Percentiles rank a stretch among this genome's conserved stretches.
These are phyloP conservation scores for Hirtodrosophila duncani DNA, from an alignment of 2,888 invertebrate genomes.

Conservation along the genomic window DNA sequence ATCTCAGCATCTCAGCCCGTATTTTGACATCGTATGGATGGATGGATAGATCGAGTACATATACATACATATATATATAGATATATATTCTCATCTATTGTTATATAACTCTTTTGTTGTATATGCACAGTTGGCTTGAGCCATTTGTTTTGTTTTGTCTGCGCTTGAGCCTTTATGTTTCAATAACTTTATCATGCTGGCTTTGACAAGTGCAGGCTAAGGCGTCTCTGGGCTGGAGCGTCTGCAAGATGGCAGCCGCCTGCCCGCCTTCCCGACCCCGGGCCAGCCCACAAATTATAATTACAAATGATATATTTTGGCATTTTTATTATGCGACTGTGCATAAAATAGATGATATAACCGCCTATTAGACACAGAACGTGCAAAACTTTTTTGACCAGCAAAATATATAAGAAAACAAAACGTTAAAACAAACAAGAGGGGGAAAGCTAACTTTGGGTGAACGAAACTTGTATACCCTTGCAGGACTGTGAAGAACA, in stretches of 20 bases:
- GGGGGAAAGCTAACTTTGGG: no score
- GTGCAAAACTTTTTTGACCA: conserved; percentile 54
- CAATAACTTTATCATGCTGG: conserved; percentile 44
- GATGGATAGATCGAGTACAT: no score
- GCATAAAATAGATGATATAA: conserved; percentile 56
- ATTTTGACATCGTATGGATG: no score
- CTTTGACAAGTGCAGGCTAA: conserved; percentile 46
- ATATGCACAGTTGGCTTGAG: conserved; percentile 48
- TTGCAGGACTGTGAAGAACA: no score
- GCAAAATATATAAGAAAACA: no score
- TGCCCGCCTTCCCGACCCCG: neutral
- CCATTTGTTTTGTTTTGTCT: conserved; percentile 48
- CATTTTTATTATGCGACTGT: conserved; percentile 57
- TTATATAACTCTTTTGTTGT: conserved; percentile 64
- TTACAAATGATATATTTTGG: conserved; percentile 64
- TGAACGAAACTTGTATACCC: no score
- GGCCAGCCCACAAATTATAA: conserved; percentile 51
- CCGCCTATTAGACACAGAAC: conserved; percentile 53
- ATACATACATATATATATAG: no score
- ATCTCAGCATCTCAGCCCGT: no score
- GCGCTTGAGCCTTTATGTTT: conserved; percentile 13
- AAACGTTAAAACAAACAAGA: no score
- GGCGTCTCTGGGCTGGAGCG: neutral
- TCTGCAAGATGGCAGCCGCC: neutral
- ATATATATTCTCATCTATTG: no score